Conservation (phyloP, 2,113 vertebrate genomes). For the Alectura lathami region DNA sequence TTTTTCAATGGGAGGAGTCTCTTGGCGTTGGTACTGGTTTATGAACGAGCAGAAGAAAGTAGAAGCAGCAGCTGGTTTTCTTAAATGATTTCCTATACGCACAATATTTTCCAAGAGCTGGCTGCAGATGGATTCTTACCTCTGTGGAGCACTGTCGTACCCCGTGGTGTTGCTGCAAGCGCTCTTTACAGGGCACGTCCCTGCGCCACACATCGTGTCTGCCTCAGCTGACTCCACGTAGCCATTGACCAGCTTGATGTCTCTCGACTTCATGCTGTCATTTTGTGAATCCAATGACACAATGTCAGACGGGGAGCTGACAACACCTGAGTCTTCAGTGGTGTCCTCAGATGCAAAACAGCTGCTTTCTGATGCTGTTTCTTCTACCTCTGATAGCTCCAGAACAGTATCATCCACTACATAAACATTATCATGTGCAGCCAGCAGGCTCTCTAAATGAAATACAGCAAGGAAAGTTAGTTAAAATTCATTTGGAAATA, state of each 20-base stretch:
- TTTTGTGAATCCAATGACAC: conserved; percentile 83
- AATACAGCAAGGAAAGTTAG: conserved; percentile 59
- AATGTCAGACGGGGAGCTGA: conserved; percentile 83
- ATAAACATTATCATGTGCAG: conserved; percentile 44
- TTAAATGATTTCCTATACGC: background rate
- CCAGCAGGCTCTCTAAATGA: conserved; percentile 80
- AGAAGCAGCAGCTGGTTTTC: background rate
- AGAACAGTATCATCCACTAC: conserved; percentile 53
- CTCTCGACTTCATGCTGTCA: conserved; percentile 70
- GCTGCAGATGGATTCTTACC: conserved; percentile 51
- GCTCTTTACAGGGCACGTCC: conserved; percentile 24
- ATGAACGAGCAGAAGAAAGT: conserved; percentile 38
- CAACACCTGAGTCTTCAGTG: conserved; percentile 82
- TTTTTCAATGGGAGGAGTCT: conserved; percentile 49
- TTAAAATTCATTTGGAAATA: background rate
- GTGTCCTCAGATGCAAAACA: conserved; percentile 87
- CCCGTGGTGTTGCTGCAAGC: conserved; percentile 65
- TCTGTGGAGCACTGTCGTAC: conserved; percentile 54
- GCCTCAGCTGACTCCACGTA: conserved; percentile 50
- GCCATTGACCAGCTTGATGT: conserved; percentile 68
- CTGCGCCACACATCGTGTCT: background rate
- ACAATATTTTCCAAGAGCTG: background rate
- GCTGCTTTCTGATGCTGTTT: conserved; percentile 84
- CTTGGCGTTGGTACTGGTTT: conserved; percentile 27
- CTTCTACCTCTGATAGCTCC: conserved; percentile 73